phyloP scores from a whole-genome alignment of 2,888 invertebrate species.

The Bombylius major region DNA sequence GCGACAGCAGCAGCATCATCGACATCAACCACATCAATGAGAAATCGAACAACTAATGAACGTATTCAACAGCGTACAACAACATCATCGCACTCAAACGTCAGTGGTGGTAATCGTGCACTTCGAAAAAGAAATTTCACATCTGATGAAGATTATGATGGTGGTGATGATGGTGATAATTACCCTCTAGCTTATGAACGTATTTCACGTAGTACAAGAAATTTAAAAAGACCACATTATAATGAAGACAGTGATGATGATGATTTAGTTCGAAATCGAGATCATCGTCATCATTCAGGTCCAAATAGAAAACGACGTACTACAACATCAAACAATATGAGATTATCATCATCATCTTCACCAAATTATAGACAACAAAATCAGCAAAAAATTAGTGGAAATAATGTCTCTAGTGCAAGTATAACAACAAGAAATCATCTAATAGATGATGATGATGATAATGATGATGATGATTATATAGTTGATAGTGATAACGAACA shows the following conservation, averaged over 20 bases:
- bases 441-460: conserved; percentile 15
- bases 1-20: background rate
- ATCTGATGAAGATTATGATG: background rate
- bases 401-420: conserved; percentile 9
- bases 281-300: background rate
- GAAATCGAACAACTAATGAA: conserved; percentile 15
- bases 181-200: conserved; percentile 7
- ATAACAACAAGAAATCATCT: background rate
- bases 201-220: conserved; percentile 20
- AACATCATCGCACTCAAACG: background rate
- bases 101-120: background rate
- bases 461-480: conserved; percentile 20
- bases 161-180: conserved; percentile 16
- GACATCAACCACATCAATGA: conserved; percentile 17
- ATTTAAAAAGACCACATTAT: conserved; percentile 41
- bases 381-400: conserved; percentile 1
- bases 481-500: conserved; percentile 24
- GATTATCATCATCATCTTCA: conserved; percentile 8
- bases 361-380: conserved; percentile 9
- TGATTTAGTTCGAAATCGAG: conserved; percentile 24
- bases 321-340: background rate
- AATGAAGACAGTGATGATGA: conserved; percentile 48
- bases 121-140: background rate
- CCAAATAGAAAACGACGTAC: conserved; percentile 7
- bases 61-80: background rate